Evolutionary conservation across 2,888 invertebrate genomes (phyloP), one percentile per base, ranked within the genome.

Genomic region (Melolontha melolontha): DNA sequence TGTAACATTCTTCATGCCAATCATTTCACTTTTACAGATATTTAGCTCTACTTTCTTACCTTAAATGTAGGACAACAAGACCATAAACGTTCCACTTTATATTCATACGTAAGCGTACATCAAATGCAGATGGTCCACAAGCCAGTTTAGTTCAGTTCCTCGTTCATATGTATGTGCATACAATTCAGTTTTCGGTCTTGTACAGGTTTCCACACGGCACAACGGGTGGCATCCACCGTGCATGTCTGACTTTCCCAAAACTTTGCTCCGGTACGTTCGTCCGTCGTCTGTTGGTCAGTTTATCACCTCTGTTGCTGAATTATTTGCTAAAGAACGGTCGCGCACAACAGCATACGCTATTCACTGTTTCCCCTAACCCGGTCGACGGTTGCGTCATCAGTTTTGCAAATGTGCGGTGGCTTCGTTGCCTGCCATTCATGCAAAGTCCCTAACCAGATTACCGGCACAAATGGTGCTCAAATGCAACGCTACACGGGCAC

Each of bases 371-470:
- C 59, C 22, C 14, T 14, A 22, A 4, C 22, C 14, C 47, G 59
- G 39, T 7, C 39, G 29, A 29, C 47, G 42, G 59, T 59, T 59
- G 47, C 59, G 11, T 59, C 59, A 59, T 59, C 59, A 59, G 59
- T 47, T 34, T 59, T 59, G 47, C 59, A 59, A 59, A 44, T 59
- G 55, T 57, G 55, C 49, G 16, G 49, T 49, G 8, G 11, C 55
- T 17, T 11, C 55, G 22, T n/a, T 17, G 44, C 47, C 8, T 34
- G 34, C 34, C 47, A 59, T 59, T 59, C 59, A 59, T 59, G 59
- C 59, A 29, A 47, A 59, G 14, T 57, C 59, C 41, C 59, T 59
- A 59, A 59, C 59, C 59, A 59, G 59, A 59, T 59, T 59, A 59
- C 47, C 44, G 47, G 34, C 6, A 34, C 34, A 10, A 34, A 34